Base-by-base conservation (phyloP, 2,113 vertebrate genomes). In the Balaenoptera acutorostrata region DNA sequence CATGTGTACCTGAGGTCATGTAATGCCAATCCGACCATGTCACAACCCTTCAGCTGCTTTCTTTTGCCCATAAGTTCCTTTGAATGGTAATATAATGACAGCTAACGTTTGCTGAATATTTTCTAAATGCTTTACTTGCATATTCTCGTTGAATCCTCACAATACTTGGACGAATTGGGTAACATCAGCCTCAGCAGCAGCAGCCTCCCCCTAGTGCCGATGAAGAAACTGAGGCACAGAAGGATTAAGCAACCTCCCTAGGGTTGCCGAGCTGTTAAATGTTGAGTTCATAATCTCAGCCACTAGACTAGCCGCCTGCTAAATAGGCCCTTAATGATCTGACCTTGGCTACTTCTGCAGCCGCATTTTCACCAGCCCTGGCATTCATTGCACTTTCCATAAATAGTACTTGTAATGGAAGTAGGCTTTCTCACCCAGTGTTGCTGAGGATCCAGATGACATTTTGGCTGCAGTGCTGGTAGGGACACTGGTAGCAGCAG, bases 401-500 rank as follows among this genome's bases (percentile, higher is more conserved):
- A 80, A 87, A 83, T 33, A 89, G 49, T 74, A 55, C 29, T 94
- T 92, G 29, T 36, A 64, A 77, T 55, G 88, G 80, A 97, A 82
- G 72, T 72, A 80, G 83, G n/a, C 88, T 68, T 96, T 96, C 66
- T 89, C 55, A 78, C 55, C 41, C 89, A 39, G 2, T 63, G 33
- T 78, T 93, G 59, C 46, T 85, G 64, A 95, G 66, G 52, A n/a
- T 94, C 82, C 89, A 92, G 77, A 61, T 97, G 97, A 96, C 77
- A 89, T 93, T 82, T 96, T 96, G 94, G 83, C 94, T 92, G 29
- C 21, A 12, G 4, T 90, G 83, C 68, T 95, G 13, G 59, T 59
- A 64, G 61, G 41, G 55, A 72, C 52, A 72, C 69, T 52, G 59
- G 89, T 72, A 77, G 31, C 14, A 88, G 49, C 77, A 95, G 94